Evolutionary conservation across 35 echinoderm and acorn worm species (phyloP).

Genomic region (Antedon bifida): DNA sequence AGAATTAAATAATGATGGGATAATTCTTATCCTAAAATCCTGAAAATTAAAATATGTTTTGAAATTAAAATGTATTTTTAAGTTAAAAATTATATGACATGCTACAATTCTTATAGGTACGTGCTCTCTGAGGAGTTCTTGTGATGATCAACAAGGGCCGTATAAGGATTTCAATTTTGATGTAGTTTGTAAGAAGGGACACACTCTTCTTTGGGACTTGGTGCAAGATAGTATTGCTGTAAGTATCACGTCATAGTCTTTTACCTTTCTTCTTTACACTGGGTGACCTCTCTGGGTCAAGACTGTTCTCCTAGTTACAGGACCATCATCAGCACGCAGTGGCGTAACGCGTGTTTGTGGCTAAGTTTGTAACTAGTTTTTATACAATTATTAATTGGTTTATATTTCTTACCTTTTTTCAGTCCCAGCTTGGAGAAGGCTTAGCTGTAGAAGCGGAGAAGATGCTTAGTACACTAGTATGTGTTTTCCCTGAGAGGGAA

Average conservation of each 20-base stretch:
- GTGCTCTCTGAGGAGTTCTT: constrained; percentile 28
- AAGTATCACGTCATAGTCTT: not conserved
- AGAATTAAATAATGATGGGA: no score
- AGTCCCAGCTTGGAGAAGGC: constrained; percentile 54
- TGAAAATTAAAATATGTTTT: no score
- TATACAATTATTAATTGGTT: no score
- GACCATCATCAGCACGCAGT: no score
- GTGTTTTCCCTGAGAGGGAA: constrained; percentile 64
- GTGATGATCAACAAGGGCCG: constrained; percentile 26
- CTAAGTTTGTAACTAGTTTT: no score
- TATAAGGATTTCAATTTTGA: constrained; percentile 59
- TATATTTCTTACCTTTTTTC: not conserved
- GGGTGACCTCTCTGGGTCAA: no score
- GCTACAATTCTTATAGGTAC: constrained; percentile 21
- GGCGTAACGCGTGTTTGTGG: no score
- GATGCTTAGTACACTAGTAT: constrained; percentile 50
- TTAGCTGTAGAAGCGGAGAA: constrained; percentile 58
- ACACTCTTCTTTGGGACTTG: constrained; percentile 69
- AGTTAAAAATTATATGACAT: not conserved
- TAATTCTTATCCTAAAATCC: no score
- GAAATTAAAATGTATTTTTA: not conserved
- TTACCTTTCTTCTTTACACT: no score
- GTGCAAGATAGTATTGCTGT: constrained; percentile 79
- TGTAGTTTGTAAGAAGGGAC: constrained; percentile 40
- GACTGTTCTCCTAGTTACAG: no score